A percentile compares a stretch with the other conserved stretches of the same genome.
Conservation (phyloP, 1,140 invertebrate genomes). For the Galleria mellonella region DNA sequence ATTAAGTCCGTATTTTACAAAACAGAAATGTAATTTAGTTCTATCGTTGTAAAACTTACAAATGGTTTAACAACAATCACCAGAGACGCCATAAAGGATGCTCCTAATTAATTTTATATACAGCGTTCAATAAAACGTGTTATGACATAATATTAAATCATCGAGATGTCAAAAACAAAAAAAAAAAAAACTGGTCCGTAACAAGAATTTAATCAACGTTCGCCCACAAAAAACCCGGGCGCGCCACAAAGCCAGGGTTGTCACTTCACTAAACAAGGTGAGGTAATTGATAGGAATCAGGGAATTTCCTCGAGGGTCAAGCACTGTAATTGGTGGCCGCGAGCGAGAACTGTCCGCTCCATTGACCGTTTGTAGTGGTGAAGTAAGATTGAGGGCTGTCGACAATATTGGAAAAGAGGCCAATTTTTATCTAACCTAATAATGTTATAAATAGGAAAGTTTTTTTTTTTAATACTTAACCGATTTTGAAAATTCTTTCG, state of each 20-base stretch:
- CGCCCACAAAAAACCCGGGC: slow-evolving; percentile 5
- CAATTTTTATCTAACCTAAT: too few relatives aligned
- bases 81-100: not conserved
- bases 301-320: slow-evolving; percentile 23
- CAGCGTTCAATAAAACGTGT: slow-evolving; percentile 4
- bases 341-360: slow-evolving; percentile 15
- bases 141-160: slow-evolving; percentile 17
- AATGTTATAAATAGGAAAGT: too few relatives aligned
- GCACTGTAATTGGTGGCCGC: slow-evolving; percentile 26
- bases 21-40: too few relatives aligned
- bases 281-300: slow-evolving; percentile 32
- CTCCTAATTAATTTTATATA: not conserved
- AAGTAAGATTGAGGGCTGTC: slow-evolving; percentile 10
- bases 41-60: too few relatives aligned
- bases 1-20: too few relatives aligned
- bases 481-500: too few relatives aligned
- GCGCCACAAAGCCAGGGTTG: slow-evolving; percentile 14
- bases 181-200: slow-evolving; percentile 15
- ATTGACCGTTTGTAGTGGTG: slow-evolving; percentile 12
- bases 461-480: too few relatives aligned
- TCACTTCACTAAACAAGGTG: slow-evolving; percentile 18
- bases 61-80: too few relatives aligned
- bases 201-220: slow-evolving; percentile 37
- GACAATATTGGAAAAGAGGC: not conserved
- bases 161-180: slow-evolving; percentile 15